A percentile compares a stretch with the other conserved stretches of the same genome.
Evolutionary conservation across 2,797 vertebrate genomes (phyloP).

Genomic region (Periophthalmus magnuspinnatus): DNA sequence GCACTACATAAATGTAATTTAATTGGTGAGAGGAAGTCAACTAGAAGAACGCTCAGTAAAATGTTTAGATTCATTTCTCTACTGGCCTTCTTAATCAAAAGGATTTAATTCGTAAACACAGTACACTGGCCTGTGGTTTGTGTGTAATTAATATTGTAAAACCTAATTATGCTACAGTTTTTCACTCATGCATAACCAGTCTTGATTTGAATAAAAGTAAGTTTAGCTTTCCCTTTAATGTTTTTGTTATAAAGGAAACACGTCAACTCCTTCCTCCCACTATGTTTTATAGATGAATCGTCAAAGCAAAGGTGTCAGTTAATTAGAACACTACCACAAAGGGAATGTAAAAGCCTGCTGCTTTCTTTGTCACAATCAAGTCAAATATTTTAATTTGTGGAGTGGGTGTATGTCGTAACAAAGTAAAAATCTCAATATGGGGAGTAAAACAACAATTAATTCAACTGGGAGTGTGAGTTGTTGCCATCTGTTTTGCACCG

Average conservation of each 20-base stretch:
- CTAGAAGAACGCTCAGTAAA: not conserved
- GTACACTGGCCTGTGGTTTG: not conserved
- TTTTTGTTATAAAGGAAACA: not conserved
- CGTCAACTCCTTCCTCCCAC: conserved; percentile 2
- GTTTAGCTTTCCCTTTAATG: not conserved
- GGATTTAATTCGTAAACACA: not conserved
- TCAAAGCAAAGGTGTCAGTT: conserved; percentile 17
- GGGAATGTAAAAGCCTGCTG: conserved; percentile 11
- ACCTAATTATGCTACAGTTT: not conserved
- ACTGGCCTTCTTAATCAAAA: not conserved
- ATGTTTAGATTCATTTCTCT: not conserved
- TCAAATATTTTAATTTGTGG: conserved; percentile 53
- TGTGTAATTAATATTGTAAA: not conserved
- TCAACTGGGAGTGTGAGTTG: conserved; percentile 48
- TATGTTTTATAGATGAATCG: not conserved
- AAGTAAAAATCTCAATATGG: conserved; percentile 35
- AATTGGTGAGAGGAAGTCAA: not conserved
- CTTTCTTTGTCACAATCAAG: conserved; percentile 32
- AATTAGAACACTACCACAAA: conserved; percentile 9
- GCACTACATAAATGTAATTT: not conserved
- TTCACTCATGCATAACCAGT: not conserved
- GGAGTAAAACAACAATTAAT: conserved; percentile 56
- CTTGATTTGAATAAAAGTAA: not conserved
- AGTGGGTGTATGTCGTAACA: conserved; percentile 42
- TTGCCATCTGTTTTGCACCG: conserved; percentile 60